A percentile compares a stretch with the other conserved stretches of the same genome.
phyloP scores from a whole-genome alignment of 2,888 invertebrate species.

The Apodemia hepburni region DNA sequence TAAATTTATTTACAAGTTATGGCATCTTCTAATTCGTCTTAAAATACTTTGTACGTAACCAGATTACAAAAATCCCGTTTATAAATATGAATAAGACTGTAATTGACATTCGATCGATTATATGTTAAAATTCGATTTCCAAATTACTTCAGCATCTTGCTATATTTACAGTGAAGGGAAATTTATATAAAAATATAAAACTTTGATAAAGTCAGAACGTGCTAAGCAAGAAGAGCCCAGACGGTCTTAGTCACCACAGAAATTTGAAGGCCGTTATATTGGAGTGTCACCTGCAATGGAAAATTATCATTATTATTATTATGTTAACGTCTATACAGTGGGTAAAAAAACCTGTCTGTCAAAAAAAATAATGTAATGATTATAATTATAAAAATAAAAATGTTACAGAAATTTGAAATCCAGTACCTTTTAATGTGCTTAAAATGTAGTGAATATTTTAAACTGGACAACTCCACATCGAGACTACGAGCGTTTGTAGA shows the following conservation, averaged over 20 bases:
- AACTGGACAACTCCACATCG: too few species aligned
- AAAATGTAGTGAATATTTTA: too few species aligned
- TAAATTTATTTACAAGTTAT: not conserved
- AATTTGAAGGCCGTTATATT: constrained; percentile 70
- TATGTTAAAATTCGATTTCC: not conserved
- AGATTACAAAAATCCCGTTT: not conserved
- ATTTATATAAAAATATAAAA: constrained; percentile 44
- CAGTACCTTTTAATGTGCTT: too few species aligned
- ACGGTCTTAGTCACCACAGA: constrained; percentile 65
- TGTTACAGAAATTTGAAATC: too few species aligned
- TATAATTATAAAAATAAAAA: too few species aligned
- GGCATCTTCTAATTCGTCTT: constrained; percentile 3
- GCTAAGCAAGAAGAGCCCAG: constrained; percentile 61
- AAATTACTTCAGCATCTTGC: not conserved
- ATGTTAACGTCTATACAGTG: too few species aligned
- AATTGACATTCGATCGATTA: constrained; percentile 11
- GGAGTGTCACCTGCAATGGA: constrained; percentile 70
- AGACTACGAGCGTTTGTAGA: too few species aligned
- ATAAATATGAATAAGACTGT: not conserved
- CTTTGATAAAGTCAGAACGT: constrained; percentile 28
- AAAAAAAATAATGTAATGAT: too few species aligned
- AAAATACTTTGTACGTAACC: constrained; percentile 9
- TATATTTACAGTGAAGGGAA: constrained; percentile 17
- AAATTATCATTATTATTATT: constrained; percentile 21
- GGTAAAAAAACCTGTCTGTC: too few species aligned